A percentile compares a stretch with the other conserved stretches of the same genome.
These are phyloP conservation scores for Myxocyprinus asiaticus DNA, from an alignment of 2,113 vertebrate species.

Conservation along the genomic window DNA sequence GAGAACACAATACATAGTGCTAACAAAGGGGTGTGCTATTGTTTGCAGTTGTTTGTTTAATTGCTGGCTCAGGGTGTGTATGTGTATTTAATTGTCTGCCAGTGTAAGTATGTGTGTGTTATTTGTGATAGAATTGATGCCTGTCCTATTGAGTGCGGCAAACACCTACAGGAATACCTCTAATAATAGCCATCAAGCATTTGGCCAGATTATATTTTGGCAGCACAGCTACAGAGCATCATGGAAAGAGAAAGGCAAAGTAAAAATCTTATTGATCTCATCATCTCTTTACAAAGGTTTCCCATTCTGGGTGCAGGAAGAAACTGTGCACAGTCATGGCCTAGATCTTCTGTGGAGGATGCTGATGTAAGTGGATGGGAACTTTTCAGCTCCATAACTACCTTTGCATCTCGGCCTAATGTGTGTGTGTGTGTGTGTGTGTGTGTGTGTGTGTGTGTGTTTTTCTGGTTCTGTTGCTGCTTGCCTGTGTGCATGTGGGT, in stretches of 20 bases:
- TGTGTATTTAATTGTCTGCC: neutral
- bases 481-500: conserved; percentile 30
- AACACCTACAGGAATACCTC: conserved; percentile 17
- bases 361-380: conserved; percentile 26
- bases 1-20: conserved; percentile 3
- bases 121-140: conserved; percentile 1
- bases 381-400: conserved; percentile 8
- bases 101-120: neutral
- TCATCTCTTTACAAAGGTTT: conserved; percentile 1
- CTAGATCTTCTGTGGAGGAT: conserved; percentile 20
- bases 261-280: neutral
- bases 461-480: conserved; percentile 32
- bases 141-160: neutral
- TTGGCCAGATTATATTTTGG: conserved; percentile 30
- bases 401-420: conserved; percentile 8
- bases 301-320: neutral
- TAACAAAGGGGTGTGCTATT: conserved; percentile 40
- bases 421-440: neutral
- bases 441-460: conserved; percentile 3
- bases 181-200: conserved; percentile 27
- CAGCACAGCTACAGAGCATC: neutral
- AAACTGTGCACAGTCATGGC: conserved; percentile 12
- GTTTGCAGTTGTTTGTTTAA: conserved; percentile 27
- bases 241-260: neutral
- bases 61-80: neutral